Evolutionary conservation across 2,797 vertebrate genomes (phyloP).

Genomic region (Cuniculus paca): DNA sequence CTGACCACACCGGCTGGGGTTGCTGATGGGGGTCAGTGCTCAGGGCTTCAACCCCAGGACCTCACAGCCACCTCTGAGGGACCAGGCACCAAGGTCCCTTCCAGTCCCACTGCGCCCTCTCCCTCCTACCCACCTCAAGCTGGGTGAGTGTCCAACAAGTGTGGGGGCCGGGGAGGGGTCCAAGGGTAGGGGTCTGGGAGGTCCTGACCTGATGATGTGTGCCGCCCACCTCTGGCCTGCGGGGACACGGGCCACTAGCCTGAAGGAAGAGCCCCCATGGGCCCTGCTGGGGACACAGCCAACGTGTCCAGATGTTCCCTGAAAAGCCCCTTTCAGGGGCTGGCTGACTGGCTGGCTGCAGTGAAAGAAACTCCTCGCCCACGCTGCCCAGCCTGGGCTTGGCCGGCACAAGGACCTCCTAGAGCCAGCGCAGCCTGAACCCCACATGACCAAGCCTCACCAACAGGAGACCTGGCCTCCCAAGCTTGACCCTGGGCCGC

Average conservation of each 20-base stretch:
- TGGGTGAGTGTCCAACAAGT: background rate
- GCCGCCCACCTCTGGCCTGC: background rate
- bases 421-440: background rate
- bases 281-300: background rate
- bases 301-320: background rate
- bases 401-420: accelerated
- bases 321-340: background rate
- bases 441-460: background rate
- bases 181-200: background rate
- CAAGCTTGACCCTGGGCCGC: background rate
- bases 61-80: accelerated
- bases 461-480: background rate
- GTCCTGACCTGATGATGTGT: accelerated
- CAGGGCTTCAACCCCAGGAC: background rate
- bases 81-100: background rate
- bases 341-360: background rate
- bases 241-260: accelerated
- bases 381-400: background rate
- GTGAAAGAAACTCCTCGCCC: background rate
- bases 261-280: background rate
- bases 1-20: accelerated
- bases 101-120: no score
- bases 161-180: background rate
- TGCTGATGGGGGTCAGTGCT: no score
- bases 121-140: no score